These are phyloP conservation scores for Megalonaias nervosa DNA, from an alignment of 1,140 invertebrate species.

Conservation along the genomic window DNA sequence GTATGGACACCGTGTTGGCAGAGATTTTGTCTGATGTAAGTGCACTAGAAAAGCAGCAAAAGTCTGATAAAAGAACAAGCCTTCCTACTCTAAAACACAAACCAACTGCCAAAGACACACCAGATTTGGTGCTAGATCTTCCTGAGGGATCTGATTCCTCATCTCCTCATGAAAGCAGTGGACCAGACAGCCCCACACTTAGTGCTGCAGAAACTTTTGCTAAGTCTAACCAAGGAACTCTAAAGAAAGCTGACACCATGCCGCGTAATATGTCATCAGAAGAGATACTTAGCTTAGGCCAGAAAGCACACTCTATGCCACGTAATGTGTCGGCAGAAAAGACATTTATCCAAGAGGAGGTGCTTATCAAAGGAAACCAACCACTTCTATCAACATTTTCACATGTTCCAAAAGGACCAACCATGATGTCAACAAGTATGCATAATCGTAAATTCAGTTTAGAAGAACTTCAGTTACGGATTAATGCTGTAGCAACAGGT, in stretches of 20 bases:
- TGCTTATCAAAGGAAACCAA: constrained; percentile 1
- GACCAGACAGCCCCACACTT: constrained; percentile 59
- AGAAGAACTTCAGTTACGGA: constrained; percentile 31
- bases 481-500: background rate
- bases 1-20: constrained; percentile 67
- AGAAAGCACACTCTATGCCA: constrained; percentile 76
- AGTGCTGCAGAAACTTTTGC: constrained; percentile 67
- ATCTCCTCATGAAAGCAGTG: constrained; percentile 50
- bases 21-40: constrained; percentile 67
- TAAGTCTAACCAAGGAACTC: constrained; percentile 81
- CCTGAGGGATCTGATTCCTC: constrained; percentile 71
- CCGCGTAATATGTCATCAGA: constrained; percentile 42
- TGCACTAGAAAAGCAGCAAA: constrained; percentile 65
- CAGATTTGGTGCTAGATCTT: constrained; percentile 91
- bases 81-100: constrained; percentile 69
- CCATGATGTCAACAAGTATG: background rate
- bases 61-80: constrained; percentile 59
- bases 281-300: too few relatives aligned
- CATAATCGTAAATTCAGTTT: constrained; percentile 24
- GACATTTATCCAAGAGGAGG: constrained; percentile 9
- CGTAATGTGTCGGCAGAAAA: constrained; percentile 38
- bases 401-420: constrained; percentile 9
- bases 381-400: constrained; percentile 10
- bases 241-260: constrained; percentile 79
- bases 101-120: constrained; percentile 78